Base-by-base conservation (phyloP, 2,113 vertebrate species). In the Panurus biarmicus region DNA sequence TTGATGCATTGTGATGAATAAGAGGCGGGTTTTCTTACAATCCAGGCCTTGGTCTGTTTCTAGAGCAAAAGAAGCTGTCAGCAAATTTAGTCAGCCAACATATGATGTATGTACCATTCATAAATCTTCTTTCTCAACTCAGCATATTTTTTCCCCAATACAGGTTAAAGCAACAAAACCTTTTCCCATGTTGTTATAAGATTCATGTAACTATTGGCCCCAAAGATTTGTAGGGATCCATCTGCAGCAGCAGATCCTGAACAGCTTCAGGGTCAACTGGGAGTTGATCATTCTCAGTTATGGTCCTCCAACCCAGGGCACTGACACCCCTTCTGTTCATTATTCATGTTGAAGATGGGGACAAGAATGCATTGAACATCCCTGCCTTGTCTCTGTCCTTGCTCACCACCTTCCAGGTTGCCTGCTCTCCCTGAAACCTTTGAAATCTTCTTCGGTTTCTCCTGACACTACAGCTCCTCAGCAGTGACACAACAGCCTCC, bases 191-290 rank as follows among this genome's bases (percentile, higher is more conserved):
- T 12, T 71, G 33, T 48, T 71, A 3, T 14, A 75, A 50, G 3
- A 7, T 7, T 9, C 2, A 18, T 44, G 5, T 14, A 50, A 40
- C 31, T 85, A 7, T 4, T 47, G 5, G 5, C 7, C 36, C 53
- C 26, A 58, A 26, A 50, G 9, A 2, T 75, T 35, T 57, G 18
- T 31, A 50, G 13, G 23, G 13, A 14, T 31, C 7, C 7, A 14
- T 16, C 29, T 42, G 25, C 31, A 57, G 3, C 12, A 42, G 44
- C 11, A 75, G 16, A 36, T 31, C 36, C 26, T 17, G 8, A 21
- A 26, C 44, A 67, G 1, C 9, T 50, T 50, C 51, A 35, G 7
- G 10, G 35, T 26, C 0, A 0, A 4, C 11, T 33, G 31, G 31
- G 31, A 57, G 5, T 4, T 66, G 51, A 58, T 31, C 4, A 26